Percentiles rank a stretch among this genome's conserved stretches.
Evolutionary conservation across 2,888 invertebrate genomes (phyloP).

Genomic region (Aspidiotus destructor): DNA sequence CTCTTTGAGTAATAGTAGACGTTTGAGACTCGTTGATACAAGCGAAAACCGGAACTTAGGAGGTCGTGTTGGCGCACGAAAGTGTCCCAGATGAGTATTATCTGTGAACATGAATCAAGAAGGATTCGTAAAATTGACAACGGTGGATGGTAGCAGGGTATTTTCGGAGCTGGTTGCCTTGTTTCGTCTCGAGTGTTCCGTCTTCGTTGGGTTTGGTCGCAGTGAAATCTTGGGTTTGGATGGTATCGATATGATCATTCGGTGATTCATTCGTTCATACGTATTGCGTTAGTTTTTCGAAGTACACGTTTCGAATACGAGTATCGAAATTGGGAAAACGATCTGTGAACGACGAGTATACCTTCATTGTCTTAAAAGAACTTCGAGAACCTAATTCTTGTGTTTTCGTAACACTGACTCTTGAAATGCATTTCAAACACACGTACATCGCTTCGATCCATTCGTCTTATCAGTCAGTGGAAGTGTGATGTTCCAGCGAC

Average conservation of each 20-base stretch:
- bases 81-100: no score
- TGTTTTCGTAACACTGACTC: not conserved
- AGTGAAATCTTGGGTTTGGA: no score
- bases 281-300: slow-evolving; percentile 4
- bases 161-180: slow-evolving; percentile 4
- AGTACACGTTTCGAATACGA: slow-evolving; percentile 4
- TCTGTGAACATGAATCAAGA: no score
- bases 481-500: slow-evolving; percentile 2
- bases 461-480: not conserved
- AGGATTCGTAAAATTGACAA: not conserved
- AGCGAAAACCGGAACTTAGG: no score
- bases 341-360: no score
- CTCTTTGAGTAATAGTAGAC: no score
- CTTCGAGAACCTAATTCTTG: slow-evolving; percentile 2
- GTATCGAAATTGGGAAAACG: slow-evolving; percentile 4
- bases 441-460: slow-evolving; percentile 2
- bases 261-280: slow-evolving; percentile 2
- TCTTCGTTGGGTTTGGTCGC: no score
- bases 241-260: not conserved
- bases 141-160: slow-evolving; percentile 2
- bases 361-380: not conserved
- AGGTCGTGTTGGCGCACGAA: no score
- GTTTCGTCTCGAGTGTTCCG: not conserved
- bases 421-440: not conserved
- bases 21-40: no score